Percentiles rank a stretch among this genome's conserved stretches.
Conservation (phyloP, 2,113 vertebrate genomes). For the Phyllostomus discolor region DNA sequence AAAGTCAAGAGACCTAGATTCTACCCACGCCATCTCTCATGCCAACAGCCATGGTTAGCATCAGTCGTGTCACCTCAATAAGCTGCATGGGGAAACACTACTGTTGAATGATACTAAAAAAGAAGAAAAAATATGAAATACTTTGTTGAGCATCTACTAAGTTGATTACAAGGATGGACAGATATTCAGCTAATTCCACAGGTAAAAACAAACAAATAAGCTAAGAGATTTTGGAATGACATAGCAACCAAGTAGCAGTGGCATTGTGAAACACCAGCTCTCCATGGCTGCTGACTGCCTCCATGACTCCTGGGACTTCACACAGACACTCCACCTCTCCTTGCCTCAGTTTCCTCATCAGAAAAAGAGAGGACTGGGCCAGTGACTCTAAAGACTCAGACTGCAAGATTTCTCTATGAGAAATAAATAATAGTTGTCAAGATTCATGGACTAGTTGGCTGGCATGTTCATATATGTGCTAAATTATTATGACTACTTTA, state of each 20-base stretch:
- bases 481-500: neutral
- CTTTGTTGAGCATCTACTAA: neutral
- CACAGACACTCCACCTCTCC: neutral
- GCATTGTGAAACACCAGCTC: neutral
- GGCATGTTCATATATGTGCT: neutral
- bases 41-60: neutral
- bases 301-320: accelerated
- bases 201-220: neutral
- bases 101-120: neutral
- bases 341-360: neutral
- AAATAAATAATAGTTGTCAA: neutral
- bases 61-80: neutral
- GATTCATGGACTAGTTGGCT: neutral
- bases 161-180: neutral
- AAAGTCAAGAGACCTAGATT: neutral
- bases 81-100: neutral
- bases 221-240: neutral
- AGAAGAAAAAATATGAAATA: neutral
- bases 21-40: neutral
- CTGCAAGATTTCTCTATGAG: neutral
- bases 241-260: neutral
- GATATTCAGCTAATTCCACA: neutral
- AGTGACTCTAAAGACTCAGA: neutral
- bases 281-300: accelerated
- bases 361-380: neutral